These are phyloP conservation scores for Busseola fusca DNA, from an alignment of 2,888 invertebrate species.

Conservation along the genomic window DNA sequence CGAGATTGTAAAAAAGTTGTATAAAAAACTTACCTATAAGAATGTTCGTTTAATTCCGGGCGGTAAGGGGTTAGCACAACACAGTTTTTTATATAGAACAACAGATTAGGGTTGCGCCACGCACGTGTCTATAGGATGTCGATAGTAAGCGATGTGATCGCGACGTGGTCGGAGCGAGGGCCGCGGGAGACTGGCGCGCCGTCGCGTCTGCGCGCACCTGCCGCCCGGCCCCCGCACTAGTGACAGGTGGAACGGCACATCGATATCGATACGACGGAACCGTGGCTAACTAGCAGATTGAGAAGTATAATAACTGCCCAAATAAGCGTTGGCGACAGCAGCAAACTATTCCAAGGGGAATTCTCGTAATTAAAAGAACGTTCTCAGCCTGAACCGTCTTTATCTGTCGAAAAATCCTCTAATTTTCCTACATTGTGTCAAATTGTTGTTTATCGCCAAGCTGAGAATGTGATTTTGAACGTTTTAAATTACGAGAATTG, in stretches of 20 bases:
- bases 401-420: no score
- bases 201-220: slow-evolving; percentile 85
- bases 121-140: slow-evolving; percentile 85
- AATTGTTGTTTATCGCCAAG: no score
- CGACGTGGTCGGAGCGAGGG: slow-evolving; percentile 79
- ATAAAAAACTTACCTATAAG: slow-evolving; percentile 64
- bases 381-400: no score
- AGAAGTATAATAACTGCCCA: not conserved
- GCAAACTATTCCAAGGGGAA: not conserved
- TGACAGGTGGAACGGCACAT: slow-evolving; percentile 78
- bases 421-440: no score
- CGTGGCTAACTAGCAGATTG: not conserved
- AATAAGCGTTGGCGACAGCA: not conserved
- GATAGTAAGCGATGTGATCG: slow-evolving; percentile 67
- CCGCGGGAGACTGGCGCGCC: slow-evolving; percentile 88
- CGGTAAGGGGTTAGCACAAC: slow-evolving; percentile 78
- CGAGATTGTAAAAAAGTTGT: not conserved
- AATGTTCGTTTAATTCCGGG: slow-evolving; percentile 64
- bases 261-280: slow-evolving; percentile 80
- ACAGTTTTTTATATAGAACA: slow-evolving; percentile 80
- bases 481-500: no score
- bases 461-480: no score
- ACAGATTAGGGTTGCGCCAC: slow-evolving; percentile 83
- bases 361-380: no score
- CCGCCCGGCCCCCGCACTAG: slow-evolving; percentile 83